Conservation (phyloP, 2,888 invertebrate species). For the Neria commutata region DNA sequence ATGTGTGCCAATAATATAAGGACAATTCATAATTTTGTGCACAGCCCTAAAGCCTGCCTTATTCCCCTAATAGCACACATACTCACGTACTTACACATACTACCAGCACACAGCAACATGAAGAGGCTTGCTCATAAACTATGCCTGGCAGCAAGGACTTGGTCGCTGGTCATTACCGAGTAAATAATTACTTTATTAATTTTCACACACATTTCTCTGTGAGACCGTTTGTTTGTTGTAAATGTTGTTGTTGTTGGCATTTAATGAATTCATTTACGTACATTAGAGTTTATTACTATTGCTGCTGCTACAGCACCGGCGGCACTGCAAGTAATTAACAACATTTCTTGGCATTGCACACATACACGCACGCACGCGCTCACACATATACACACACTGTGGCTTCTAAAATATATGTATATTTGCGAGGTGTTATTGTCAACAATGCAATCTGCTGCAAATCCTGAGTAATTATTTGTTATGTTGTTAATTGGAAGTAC, state of each 20-base stretch:
- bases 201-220: conserved; percentile 33
- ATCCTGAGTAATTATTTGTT: not conserved
- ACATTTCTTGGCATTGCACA: not conserved
- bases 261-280: not conserved
- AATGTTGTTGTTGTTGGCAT: not conserved
- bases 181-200: conserved; percentile 51
- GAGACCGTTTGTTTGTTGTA: not conserved
- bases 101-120: too few relatives aligned
- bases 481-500: not conserved
- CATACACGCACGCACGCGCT: not conserved
- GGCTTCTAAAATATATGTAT: not conserved
- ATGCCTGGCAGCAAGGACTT: not conserved
- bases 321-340: not conserved
- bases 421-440: not conserved
- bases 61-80: too few relatives aligned
- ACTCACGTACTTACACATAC: too few relatives aligned
- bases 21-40: conserved; percentile 2
- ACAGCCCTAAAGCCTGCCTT: too few relatives aligned
- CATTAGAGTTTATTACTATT: not conserved
- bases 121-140: not conserved
- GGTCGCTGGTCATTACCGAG: too few relatives aligned
- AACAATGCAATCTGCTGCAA: not conserved
- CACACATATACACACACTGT: not conserved
- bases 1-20: not conserved
- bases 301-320: not conserved